A percentile compares a stretch with the other conserved stretches of the same genome.
Conservation (phyloP, 2,797 vertebrate genomes). For the Bradypodion pumilum region DNA sequence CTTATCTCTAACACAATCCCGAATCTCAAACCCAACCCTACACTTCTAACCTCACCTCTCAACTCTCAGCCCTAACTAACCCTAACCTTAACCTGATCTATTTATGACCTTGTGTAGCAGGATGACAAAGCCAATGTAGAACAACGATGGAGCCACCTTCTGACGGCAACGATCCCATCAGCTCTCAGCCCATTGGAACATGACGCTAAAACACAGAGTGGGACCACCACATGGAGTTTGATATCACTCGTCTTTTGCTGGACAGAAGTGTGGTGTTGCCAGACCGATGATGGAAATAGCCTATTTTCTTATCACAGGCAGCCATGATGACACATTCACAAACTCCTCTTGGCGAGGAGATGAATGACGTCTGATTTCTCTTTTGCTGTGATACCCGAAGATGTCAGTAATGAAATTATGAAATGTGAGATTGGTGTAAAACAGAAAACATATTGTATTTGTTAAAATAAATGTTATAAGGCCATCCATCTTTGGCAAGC, state of each 20-base stretch:
- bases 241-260: rapidly evolving
- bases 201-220: conserved; percentile 30
- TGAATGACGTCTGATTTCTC: conserved; percentile 53
- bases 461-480: neutral
- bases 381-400: conserved; percentile 39
- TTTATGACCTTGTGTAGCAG: neutral
- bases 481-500: too few relatives aligned
- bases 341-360: conserved; percentile 35
- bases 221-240: neutral
- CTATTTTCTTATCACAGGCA: conserved; percentile 29
- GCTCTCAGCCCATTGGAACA: conserved; percentile 16
- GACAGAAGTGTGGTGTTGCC: neutral
- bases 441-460: neutral
- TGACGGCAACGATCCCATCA: neutral
- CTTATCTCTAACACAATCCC: too few relatives aligned
- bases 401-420: conserved; percentile 17
- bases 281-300: neutral
- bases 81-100: neutral
- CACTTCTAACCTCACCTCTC: too few relatives aligned
- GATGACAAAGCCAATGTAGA: neutral
- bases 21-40: too few relatives aligned
- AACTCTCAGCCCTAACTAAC: neutral
- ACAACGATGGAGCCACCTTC: neutral
- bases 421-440: too few relatives aligned
- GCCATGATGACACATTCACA: conserved; percentile 68